Conservation (phyloP, 2,113 vertebrate species). For the Thymallus thymallus region DNA sequence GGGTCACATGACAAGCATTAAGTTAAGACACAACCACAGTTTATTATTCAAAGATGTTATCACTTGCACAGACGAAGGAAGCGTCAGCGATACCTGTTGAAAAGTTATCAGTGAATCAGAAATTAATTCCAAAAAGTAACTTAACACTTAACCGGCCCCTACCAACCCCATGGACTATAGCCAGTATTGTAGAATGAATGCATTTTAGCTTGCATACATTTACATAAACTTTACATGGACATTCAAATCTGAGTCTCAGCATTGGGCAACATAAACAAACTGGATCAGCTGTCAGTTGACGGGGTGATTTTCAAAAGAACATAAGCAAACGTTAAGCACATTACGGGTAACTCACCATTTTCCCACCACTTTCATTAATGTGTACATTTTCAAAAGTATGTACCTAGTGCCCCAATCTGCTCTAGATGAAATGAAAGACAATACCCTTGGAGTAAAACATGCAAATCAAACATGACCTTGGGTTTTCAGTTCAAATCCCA, state of each 20-base stretch:
- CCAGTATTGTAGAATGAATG: constrained; percentile 8
- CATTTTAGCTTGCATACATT: constrained; percentile 69
- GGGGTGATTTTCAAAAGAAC: constrained; percentile 39
- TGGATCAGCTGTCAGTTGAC: constrained; percentile 12
- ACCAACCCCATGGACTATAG: constrained; percentile 63
- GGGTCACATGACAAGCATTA: constrained; percentile 10
- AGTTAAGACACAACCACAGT: constrained; percentile 67
- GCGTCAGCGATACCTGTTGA: constrained; percentile 54
- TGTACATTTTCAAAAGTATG: too few relatives aligned
- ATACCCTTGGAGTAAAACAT: too few relatives aligned
- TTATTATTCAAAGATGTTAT: constrained; percentile 67
- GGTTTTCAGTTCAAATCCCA: too few relatives aligned
- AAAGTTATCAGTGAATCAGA: constrained; percentile 46
- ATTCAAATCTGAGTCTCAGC: constrained; percentile 66
- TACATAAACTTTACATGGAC: constrained; percentile 69
- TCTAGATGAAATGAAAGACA: too few relatives aligned
- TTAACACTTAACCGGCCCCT: constrained; percentile 38
- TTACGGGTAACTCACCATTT: too few relatives aligned
- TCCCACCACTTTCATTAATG: too few relatives aligned
- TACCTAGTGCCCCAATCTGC: too few relatives aligned
- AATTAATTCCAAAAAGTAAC: neutral
- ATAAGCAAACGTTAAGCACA: neutral
- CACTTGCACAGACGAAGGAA: constrained; percentile 64
- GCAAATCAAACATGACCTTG: too few relatives aligned
- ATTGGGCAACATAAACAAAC: constrained; percentile 70